Evolutionary conservation across 2,888 invertebrate species (phyloP), one percentile per base, ranked within the genome.

Genomic region (Dasysyrphus tricinctus): DNA sequence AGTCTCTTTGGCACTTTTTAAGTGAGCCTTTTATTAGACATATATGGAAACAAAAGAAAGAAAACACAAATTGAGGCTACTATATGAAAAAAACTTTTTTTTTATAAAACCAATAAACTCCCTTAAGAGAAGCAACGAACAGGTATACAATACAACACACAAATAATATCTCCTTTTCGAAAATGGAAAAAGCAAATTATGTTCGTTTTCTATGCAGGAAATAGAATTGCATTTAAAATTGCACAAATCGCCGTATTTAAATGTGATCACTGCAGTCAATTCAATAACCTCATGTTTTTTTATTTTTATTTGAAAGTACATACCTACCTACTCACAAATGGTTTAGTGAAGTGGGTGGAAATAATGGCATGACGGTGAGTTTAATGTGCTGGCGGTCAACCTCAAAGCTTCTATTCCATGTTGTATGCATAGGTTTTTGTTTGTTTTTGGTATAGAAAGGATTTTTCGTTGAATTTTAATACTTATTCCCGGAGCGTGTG

Each of bases 241-340:
- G 32, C 32, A 47, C 57, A 65, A 42, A 63, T 24, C 16, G 39
- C 57, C 72, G 57, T 80, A 80, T 84, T 83, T 72, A 80, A 76
- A 84, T 72, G 70, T 67, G 67, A 67, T 80, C 57, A 19, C 42
- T 79, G 83, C 54, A 79, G 83, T 84, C 79, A 75, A 72, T 67
- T 84, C 75, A 65, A 65, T 59, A 67, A 65, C 47, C n/a, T 54
- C 44, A 16, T 74, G 29, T 16, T 65, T 63, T 54, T 34, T 65
- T 44, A 32, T 12, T 37, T 59, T 39, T 7, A 7, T 57, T n/a
- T 57, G 34, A 16, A 56, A 56, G 24, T 19, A n/a, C n/a, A n/a
- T n/a, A n/a, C n/a, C n/a, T n/a, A n/a, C n/a, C n/a, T n/a, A 54
- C 54, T 54, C 29, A 14, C n/a, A 44, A 54, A 73, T 57, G 70